Conservation (phyloP, 2,797 vertebrate genomes). For the Dryobates pubescens region DNA sequence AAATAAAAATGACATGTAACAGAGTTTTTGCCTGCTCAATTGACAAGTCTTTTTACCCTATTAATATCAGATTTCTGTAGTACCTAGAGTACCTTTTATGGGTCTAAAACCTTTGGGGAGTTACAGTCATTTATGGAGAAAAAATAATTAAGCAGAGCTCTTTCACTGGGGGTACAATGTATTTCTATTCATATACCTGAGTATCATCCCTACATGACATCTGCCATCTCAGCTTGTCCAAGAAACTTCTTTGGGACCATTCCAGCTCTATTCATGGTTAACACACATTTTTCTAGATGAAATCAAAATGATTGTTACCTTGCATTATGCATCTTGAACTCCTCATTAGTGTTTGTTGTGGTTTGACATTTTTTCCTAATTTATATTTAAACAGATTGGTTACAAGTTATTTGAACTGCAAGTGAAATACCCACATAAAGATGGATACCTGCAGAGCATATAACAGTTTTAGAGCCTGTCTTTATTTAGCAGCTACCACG, state of each 20-base stretch:
- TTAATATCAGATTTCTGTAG: background rate
- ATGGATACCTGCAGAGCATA: constrained; percentile 59
- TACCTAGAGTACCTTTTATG: background rate
- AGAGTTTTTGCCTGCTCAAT: background rate
- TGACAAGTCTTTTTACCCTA: background rate
- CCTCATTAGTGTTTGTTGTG: background rate
- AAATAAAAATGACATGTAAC: background rate
- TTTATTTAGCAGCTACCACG: constrained; percentile 55
- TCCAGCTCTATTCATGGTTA: background rate
- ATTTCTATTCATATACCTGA: background rate
- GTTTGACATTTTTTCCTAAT: constrained; percentile 1
- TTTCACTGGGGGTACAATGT: background rate
- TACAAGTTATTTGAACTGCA: constrained; percentile 55
- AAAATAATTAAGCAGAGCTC: background rate
- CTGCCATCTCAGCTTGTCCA: background rate
- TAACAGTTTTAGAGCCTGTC: constrained; percentile 40
- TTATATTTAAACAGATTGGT: constrained; percentile 47
- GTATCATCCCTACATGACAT: background rate
- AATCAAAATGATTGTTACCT: background rate
- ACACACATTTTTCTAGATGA: background rate
- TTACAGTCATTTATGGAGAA: background rate
- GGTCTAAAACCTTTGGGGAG: background rate
- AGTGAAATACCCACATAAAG: constrained; percentile 46
- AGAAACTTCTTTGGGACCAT: background rate
- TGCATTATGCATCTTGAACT: background rate